A percentile compares a stretch with the other conserved stretches of the same genome.
phyloP scores from a whole-genome alignment of 2,797 vertebrate species.

The Argya squamiceps region DNA sequence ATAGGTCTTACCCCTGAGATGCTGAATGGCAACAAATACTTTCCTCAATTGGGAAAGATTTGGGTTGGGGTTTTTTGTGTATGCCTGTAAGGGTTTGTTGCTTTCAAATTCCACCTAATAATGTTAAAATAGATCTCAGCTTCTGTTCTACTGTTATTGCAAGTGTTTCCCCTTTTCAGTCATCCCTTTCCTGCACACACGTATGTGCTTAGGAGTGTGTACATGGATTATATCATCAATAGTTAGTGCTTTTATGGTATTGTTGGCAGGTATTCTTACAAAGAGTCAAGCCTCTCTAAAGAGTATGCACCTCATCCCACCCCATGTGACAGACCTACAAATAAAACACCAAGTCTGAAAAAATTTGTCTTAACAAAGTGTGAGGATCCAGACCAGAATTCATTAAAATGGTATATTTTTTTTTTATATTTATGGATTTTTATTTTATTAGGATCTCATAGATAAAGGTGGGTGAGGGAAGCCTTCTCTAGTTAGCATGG shows the following conservation, averaged over 20 bases:
- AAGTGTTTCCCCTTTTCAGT: background rate
- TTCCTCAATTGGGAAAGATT: background rate
- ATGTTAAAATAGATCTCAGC: background rate
- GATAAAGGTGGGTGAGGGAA: background rate
- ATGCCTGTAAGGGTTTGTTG: background rate
- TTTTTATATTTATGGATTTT: background rate
- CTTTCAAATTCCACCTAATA: background rate
- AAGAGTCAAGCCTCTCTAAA: background rate
- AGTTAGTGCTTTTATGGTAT: background rate
- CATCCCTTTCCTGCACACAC: background rate
- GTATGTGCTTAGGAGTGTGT: background rate
- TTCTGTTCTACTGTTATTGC: background rate
- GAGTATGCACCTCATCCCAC: background rate
- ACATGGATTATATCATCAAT: background rate
- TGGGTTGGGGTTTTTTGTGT: rapidly evolving
- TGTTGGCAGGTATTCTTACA: background rate
- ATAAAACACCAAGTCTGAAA: background rate
- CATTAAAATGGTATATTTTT: background rate
- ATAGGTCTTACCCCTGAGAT: background rate
- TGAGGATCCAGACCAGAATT: background rate
- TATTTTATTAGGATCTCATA: background rate
- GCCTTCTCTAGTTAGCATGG: background rate
- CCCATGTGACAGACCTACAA: background rate
- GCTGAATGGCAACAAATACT: background rate
- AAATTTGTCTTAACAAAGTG: background rate